Conservation (phyloP, 2,113 vertebrate species). For the Ploceus nigricollis region DNA sequence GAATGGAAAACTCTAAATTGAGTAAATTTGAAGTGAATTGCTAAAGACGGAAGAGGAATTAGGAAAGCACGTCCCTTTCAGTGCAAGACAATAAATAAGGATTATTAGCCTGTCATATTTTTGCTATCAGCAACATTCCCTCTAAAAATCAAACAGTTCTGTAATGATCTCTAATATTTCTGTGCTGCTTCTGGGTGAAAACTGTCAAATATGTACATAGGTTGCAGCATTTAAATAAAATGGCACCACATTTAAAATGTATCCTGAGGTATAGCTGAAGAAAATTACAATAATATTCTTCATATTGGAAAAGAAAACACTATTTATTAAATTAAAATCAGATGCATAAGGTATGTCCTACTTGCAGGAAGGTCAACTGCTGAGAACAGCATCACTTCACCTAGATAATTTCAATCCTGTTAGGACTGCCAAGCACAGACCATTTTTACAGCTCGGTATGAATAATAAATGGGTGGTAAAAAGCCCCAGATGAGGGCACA, state of each 20-base stretch:
- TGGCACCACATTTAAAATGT: not conserved
- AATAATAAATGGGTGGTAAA: conserved; percentile 15
- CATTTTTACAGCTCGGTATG: not conserved
- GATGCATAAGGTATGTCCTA: not conserved
- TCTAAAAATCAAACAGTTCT: not conserved
- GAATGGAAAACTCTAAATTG: not conserved
- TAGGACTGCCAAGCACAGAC: not conserved
- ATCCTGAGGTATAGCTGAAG: not conserved
- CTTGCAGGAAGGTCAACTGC: not conserved
- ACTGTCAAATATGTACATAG: not conserved
- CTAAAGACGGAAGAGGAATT: not conserved
- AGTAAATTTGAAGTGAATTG: not conserved
- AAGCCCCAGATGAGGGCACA: not conserved
- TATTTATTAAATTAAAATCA: not conserved
- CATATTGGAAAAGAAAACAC: not conserved
- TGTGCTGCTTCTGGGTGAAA: not conserved
- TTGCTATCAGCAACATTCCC: not conserved
- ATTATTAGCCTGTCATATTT: not conserved
- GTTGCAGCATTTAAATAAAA: not conserved
- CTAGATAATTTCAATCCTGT: not conserved
- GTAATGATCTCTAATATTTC: not conserved
- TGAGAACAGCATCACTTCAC: not conserved
- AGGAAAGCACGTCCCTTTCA: not conserved
- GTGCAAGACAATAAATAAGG: not conserved
- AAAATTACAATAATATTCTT: not conserved